Percentiles rank a stretch among this genome's conserved stretches.
Conservation (phyloP, 2,113 vertebrate species). For the Entomyzon cyanotis region DNA sequence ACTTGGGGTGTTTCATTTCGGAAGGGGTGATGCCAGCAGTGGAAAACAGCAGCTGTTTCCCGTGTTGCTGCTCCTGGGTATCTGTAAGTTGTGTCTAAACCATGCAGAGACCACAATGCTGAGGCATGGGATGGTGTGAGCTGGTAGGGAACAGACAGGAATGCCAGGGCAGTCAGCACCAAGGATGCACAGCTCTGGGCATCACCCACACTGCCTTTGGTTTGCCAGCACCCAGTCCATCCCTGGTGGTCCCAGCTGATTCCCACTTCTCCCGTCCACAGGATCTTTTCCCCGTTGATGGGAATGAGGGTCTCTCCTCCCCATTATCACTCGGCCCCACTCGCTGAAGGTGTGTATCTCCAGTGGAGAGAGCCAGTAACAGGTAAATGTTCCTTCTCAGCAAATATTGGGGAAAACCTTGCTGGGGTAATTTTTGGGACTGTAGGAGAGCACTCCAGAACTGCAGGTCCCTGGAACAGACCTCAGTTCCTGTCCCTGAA, state of each 20-base stretch:
- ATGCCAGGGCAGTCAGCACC: background rate
- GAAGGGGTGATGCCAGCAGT: background rate
- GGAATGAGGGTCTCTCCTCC: constrained; percentile 25
- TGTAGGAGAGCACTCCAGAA: background rate
- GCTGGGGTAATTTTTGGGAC: background rate
- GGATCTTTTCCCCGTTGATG: background rate
- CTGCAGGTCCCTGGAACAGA: background rate
- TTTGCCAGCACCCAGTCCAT: background rate
- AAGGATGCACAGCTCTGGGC: no score
- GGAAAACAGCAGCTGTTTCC: background rate
- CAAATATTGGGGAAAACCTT: background rate
- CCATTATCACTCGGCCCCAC: fast-evolving
- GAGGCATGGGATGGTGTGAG: background rate
- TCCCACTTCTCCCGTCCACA: background rate
- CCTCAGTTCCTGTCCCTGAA: background rate
- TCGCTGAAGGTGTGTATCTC: background rate
- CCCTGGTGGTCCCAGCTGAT: background rate
- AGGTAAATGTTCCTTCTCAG: background rate
- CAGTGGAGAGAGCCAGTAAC: background rate
- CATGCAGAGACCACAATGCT: fast-evolving
- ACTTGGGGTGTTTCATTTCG: background rate
- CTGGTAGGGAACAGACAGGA: background rate
- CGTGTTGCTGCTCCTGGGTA: background rate
- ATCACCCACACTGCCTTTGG: background rate
- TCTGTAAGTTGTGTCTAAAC: background rate